phyloP scores from a whole-genome alignment of 2,888 invertebrate species.

The Gymnosoma rotundatum region DNA sequence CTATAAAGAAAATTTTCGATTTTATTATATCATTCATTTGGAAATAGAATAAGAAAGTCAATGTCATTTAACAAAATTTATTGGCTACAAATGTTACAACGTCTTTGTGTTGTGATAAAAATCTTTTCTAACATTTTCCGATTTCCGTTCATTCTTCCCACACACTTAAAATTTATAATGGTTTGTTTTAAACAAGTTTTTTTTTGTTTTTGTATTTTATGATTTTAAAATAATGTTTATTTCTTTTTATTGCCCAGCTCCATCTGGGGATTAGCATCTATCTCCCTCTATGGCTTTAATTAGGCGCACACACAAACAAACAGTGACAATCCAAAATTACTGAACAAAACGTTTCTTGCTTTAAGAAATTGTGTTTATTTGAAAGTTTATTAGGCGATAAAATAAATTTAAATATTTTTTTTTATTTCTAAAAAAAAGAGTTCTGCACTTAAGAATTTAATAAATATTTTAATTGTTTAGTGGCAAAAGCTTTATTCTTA shows the following conservation, averaged over 20 bases:
- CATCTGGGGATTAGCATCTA: not conserved
- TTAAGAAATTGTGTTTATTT: too few species aligned
- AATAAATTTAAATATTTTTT: too few species aligned
- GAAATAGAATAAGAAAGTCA: not conserved
- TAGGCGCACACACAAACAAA: not conserved
- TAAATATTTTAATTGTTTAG: too few species aligned
- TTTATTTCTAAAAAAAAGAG: too few species aligned
- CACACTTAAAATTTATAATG: constrained; percentile 45
- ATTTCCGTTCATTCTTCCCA: constrained; percentile 10
- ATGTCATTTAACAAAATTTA: constrained; percentile 41
- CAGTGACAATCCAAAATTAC: not conserved
- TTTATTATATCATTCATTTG: constrained; percentile 1
- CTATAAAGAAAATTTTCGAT: constrained; percentile 3
- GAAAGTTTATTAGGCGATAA: too few species aligned
- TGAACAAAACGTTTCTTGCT: not conserved
- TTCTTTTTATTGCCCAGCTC: not conserved
- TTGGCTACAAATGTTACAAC: constrained; percentile 31
- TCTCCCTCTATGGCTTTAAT: not conserved
- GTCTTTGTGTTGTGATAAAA: constrained; percentile 19
- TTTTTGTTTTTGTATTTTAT: constrained; percentile 31
- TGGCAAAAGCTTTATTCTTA: too few species aligned
- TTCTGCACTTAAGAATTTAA: too few species aligned
- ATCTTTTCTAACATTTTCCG: constrained; percentile 30
- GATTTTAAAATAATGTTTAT: constrained; percentile 41
- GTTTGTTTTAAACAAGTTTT: constrained; percentile 10